Percentiles rank a stretch among this genome's conserved stretches.
Evolutionary conservation across 2,797 vertebrate species (phyloP).

Genomic region (Bryconaethiops microstoma): DNA sequence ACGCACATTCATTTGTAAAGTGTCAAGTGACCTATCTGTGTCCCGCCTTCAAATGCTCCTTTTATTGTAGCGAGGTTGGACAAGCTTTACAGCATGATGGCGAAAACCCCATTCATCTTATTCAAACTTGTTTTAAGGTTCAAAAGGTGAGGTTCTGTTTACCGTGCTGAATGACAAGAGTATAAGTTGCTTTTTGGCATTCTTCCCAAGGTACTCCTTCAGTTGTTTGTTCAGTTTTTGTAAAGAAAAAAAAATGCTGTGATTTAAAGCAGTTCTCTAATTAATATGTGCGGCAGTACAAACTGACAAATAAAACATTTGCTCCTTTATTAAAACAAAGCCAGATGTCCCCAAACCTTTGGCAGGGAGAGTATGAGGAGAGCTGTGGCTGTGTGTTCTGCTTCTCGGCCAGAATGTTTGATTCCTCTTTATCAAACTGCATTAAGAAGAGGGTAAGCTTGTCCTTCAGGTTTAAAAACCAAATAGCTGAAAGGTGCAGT

Average conservation of each 20-base stretch:
- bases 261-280: not conserved
- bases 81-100: no score
- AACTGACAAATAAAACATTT: not conserved
- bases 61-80: no score
- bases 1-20: not conserved
- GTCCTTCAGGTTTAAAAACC: slow-evolving; percentile 20
- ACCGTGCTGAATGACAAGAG: not conserved
- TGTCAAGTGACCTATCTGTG: no score
- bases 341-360: not conserved
- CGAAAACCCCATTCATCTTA: no score
- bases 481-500: not conserved
- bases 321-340: not conserved
- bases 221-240: not conserved
- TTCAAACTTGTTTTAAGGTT: no score
- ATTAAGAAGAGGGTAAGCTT: slow-evolving; percentile 4
- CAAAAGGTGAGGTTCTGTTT: no score
- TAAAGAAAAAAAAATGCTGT: not conserved
- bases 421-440: not conserved
- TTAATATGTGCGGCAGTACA: not conserved
- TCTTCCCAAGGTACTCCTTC: not conserved
- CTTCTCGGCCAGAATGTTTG: not conserved
- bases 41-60: no score
- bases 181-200: not conserved
- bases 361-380: not conserved
- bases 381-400: not conserved